Percentiles rank a stretch among this genome's conserved stretches.
Evolutionary conservation across 1,140 invertebrate species (phyloP).

Genomic region (Anadara kagoshimensis): DNA sequence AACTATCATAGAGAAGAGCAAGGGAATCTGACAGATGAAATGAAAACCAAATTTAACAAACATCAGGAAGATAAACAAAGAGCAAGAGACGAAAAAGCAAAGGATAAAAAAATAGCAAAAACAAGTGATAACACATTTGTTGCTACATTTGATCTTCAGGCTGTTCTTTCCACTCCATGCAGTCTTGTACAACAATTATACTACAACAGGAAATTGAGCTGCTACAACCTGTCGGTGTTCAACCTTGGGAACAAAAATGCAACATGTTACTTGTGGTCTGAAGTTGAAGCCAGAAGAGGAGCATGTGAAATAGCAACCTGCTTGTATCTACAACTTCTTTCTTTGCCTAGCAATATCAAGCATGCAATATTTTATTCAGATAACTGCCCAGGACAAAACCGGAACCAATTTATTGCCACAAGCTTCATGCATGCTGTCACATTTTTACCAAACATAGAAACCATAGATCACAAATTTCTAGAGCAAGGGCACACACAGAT

Average conservation of each 20-base stretch:
- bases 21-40: too few species aligned
- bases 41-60: not conserved
- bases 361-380: constrained; percentile 23
- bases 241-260: too few species aligned
- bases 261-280: constrained; percentile 24
- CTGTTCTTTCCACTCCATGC: constrained; percentile 16
- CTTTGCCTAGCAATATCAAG: not conserved
- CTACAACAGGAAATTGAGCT: too few species aligned
- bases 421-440: too few species aligned
- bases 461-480: too few species aligned
- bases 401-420: constrained; percentile 27
- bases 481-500: too few species aligned
- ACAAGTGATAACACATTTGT: not conserved
- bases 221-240: too few species aligned
- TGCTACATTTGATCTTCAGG: constrained; percentile 15
- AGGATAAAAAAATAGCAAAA: not conserved
- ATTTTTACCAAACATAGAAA: too few species aligned
- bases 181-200: constrained; percentile 6
- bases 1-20: constrained; percentile 2
- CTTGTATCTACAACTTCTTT: constrained; percentile 13
- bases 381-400: constrained; percentile 25
- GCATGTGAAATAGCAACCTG: constrained; percentile 20
- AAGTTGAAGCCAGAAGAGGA: constrained; percentile 10
- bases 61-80: not conserved
- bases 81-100: constrained; percentile 2